Evolutionary conservation across 1,140 invertebrate genomes (phyloP).

Genomic region (Coptotermes formosanus): DNA sequence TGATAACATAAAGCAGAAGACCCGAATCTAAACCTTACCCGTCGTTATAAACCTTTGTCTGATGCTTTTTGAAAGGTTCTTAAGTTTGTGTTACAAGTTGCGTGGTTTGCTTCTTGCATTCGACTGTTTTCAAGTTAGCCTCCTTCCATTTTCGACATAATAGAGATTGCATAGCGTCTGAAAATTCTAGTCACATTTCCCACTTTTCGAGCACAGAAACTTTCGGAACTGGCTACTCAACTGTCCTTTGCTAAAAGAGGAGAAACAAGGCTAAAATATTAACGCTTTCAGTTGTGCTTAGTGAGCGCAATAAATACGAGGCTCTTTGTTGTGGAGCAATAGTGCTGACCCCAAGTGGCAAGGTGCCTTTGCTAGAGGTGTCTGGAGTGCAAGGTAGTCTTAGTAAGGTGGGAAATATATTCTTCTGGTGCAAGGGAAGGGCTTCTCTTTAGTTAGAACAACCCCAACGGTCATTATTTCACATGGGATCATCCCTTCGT

Average conservation of each 20-base stretch:
- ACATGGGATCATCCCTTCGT: slow-evolving; percentile 4
- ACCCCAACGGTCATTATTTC: slow-evolving; percentile 14
- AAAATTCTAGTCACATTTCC: too few species aligned
- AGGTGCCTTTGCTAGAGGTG: not conserved
- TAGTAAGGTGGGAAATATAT: not conserved
- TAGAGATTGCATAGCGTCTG: too few species aligned
- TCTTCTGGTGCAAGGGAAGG: not conserved
- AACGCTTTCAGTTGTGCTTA: slow-evolving; percentile 9
- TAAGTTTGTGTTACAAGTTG: too few species aligned
- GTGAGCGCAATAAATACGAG: not conserved
- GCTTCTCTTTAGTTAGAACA: not conserved
- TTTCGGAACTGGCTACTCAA: not conserved
- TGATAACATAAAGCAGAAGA: too few species aligned
- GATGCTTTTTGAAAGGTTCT: too few species aligned
- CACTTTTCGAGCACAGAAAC: too few species aligned
- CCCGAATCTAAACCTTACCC: too few species aligned
- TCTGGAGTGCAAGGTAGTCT: not conserved
- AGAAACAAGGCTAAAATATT: not conserved
- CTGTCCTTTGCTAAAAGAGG: not conserved
- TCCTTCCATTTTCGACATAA: too few species aligned
- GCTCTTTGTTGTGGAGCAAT: not conserved
- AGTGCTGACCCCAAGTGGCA: slow-evolving; percentile 2
- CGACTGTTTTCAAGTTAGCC: too few species aligned
- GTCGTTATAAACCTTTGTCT: too few species aligned
- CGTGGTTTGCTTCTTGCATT: too few species aligned